phyloP scores from a whole-genome alignment of 2,113 vertebrate species.

The Chamaea fasciata region DNA sequence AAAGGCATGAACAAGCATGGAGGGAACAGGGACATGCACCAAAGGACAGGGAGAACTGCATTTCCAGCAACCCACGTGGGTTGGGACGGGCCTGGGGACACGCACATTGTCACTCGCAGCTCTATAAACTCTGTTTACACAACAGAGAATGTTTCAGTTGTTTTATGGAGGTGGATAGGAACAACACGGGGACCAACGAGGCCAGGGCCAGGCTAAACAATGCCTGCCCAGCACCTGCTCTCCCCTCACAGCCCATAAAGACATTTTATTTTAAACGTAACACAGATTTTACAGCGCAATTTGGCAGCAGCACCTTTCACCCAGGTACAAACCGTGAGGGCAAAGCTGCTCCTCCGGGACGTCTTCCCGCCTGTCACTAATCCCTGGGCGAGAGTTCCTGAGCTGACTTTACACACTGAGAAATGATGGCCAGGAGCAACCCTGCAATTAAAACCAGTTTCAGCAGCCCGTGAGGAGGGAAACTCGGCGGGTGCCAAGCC shows the following conservation, averaged over 20 bases:
- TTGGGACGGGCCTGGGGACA: neutral
- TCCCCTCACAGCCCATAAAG: neutral
- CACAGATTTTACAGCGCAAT: neutral
- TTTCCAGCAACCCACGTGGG: fast-evolving
- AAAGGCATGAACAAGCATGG: neutral
- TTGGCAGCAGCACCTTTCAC: neutral
- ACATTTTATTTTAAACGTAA: neutral
- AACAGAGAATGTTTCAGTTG: slow-evolving; percentile 40
- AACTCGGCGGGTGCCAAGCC: fast-evolving
- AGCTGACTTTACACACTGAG: neutral
- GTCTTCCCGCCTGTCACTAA: neutral
- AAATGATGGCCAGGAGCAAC: slow-evolving; percentile 11
- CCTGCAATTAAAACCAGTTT: slow-evolving; percentile 9
- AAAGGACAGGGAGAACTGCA: neutral
- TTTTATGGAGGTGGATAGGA: slow-evolving; percentile 32
- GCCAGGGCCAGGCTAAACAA: neutral
- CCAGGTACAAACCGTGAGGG: neutral
- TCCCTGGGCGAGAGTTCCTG: neutral
- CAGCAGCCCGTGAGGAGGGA: neutral
- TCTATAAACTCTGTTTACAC: slow-evolving; percentile 50
- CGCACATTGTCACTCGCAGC: neutral
- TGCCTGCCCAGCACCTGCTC: neutral
- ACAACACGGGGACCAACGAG: neutral
- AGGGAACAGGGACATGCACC: neutral
- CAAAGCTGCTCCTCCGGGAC: neutral